A percentile compares a stretch with the other conserved stretches of the same genome.
Conservation (phyloP, 2,888 invertebrate species). For the Parelbella ahira region DNA sequence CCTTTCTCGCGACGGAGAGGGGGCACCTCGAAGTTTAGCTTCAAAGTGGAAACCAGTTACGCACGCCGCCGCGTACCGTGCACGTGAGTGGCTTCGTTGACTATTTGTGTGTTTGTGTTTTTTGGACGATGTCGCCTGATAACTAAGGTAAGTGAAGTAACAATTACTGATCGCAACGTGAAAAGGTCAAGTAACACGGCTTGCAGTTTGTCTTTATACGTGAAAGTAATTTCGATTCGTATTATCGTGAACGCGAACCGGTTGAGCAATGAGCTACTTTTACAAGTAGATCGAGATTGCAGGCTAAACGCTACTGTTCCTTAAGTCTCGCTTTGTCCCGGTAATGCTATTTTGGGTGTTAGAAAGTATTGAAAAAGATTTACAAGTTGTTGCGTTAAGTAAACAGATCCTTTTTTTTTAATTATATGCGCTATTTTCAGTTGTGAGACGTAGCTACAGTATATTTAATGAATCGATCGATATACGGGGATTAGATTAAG, state of each 20-base stretch:
- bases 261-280: conserved; percentile 40
- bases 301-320: conserved; percentile 33
- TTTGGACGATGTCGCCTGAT: conserved; percentile 33
- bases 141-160: conserved; percentile 32
- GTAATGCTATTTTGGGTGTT: too few relatives aligned
- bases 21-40: conserved; percentile 32
- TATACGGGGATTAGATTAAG: too few relatives aligned
- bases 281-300: conserved; percentile 34
- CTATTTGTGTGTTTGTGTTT: conserved; percentile 28
- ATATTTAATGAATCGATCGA: too few relatives aligned
- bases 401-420: too few relatives aligned
- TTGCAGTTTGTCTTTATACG: conserved; percentile 3
- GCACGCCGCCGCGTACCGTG: conserved; percentile 31
- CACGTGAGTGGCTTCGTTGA: conserved; percentile 30
- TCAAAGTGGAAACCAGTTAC: conserved; percentile 33
- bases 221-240: conserved; percentile 19
- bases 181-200: conserved; percentile 2
- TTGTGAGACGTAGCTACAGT: too few relatives aligned
- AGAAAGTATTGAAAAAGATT: too few relatives aligned
- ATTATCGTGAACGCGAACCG: conserved; percentile 29
- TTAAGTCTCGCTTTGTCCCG: conserved; percentile 34
- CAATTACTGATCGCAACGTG: not conserved
- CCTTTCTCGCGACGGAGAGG: conserved; percentile 31
- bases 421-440: too few relatives aligned
- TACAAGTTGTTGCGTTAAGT: too few relatives aligned